Percentiles rank a stretch among this genome's conserved stretches.
Conservation (phyloP, 2,888 invertebrate genomes). For the Odontocerum albicorne region DNA sequence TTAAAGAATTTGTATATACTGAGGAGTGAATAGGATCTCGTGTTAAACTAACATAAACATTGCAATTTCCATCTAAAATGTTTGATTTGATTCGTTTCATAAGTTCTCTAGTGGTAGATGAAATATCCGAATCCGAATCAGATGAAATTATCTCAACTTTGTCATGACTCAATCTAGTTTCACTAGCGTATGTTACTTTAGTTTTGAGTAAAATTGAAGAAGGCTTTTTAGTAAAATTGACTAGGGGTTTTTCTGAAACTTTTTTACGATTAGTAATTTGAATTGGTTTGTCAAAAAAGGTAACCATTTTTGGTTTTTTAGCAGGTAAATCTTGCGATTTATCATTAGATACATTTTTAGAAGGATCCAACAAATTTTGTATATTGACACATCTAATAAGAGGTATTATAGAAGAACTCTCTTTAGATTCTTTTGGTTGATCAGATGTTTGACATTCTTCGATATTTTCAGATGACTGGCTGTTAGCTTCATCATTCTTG, state of each 20-base stretch:
- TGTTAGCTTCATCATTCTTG: too few relatives aligned
- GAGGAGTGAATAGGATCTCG: conserved; percentile 1
- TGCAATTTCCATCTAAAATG: conserved; percentile 8
- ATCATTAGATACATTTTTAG: neutral
- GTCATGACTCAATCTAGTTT: neutral
- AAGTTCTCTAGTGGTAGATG: conserved; percentile 4
- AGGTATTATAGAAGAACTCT: too few relatives aligned
- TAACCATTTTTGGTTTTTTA: conserved; percentile 15
- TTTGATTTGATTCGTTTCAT: conserved; percentile 14
- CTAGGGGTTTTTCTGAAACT: neutral
- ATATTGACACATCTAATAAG: conserved; percentile 22
- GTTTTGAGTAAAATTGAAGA: conserved; percentile 17
- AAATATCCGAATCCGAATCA: conserved; percentile 17
- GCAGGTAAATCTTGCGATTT: too few relatives aligned
- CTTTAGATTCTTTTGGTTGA: conserved; percentile 3
- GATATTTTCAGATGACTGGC: neutral
- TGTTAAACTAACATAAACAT: conserved; percentile 1
- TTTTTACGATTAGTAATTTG: conserved; percentile 7
- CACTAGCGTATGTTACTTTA: neutral
- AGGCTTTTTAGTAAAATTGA: neutral
- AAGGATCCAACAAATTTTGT: conserved; percentile 10
- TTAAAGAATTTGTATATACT: neutral
- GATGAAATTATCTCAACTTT: neutral
- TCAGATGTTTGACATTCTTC: conserved; percentile 9
- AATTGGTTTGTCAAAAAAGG: conserved; percentile 17